These are phyloP conservation scores for Caerostris darwini DNA, from an alignment of 1,140 invertebrate genomes.

Conservation along the genomic window DNA sequence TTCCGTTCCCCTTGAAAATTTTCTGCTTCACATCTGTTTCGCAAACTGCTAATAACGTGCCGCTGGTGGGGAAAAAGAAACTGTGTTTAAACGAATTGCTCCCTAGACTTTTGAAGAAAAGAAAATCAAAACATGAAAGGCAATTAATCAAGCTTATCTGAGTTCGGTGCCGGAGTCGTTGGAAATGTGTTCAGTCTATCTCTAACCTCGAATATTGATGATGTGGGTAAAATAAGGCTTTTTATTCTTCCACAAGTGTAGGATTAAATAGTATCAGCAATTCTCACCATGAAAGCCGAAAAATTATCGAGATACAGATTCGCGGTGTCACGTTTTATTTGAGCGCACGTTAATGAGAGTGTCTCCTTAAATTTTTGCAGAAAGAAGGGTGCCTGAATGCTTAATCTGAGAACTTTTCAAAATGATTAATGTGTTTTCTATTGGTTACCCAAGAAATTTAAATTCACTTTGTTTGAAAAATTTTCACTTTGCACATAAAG, in stretches of 20 bases:
- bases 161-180: not conserved
- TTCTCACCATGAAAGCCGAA: constrained; percentile 3
- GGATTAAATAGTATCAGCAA: constrained; percentile 65
- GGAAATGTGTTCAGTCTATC: constrained; percentile 42
- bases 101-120: constrained; percentile 54
- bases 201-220: constrained; percentile 69
- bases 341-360: constrained; percentile 19
- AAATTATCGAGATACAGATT: constrained; percentile 16
- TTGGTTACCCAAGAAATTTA: constrained; percentile 2
- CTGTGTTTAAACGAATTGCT: constrained; percentile 61
- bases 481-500: not conserved
- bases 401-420: not conserved
- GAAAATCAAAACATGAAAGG: constrained; percentile 64
- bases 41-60: constrained; percentile 21
- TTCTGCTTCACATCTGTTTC: constrained; percentile 23
- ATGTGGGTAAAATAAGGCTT: constrained; percentile 49
- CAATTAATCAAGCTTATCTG: constrained; percentile 71
- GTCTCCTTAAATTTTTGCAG: constrained; percentile 11
- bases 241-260: constrained; percentile 51
- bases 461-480: not conserved
- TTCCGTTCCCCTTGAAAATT: not conserved
- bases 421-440: constrained; percentile 52
- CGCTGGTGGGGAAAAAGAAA: not conserved
- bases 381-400: not conserved
- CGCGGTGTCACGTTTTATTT: constrained; percentile 17